Conservation (phyloP, 2,113 vertebrate genomes). For the Bothrops jararaca region DNA sequence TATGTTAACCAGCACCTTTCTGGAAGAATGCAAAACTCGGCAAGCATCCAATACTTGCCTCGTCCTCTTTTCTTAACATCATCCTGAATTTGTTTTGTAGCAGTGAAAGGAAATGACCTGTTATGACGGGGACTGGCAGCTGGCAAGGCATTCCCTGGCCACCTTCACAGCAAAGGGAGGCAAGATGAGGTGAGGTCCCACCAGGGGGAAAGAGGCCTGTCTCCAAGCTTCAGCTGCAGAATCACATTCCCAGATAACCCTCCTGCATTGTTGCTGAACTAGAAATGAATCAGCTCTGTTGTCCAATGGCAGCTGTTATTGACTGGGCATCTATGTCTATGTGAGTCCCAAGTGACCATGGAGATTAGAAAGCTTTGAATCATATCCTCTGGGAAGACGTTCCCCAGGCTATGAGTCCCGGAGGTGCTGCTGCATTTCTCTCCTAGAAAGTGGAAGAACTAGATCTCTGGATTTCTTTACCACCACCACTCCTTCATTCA, state of each 20-base stretch:
- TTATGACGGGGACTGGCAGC: neutral
- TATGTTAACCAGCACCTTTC: neutral
- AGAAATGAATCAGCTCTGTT: neutral
- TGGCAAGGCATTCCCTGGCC: neutral
- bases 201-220: neutral
- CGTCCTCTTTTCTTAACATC: neutral
- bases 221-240: neutral
- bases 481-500: neutral
- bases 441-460: neutral
- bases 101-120: neutral
- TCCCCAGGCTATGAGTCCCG: neutral
- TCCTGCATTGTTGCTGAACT: neutral
- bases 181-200: neutral
- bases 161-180: neutral
- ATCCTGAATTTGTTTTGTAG: neutral
- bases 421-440: neutral
- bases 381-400: neutral
- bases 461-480: neutral
- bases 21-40: neutral
- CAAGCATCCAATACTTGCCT: neutral
- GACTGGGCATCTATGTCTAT: neutral
- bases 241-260: neutral
- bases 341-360: neutral
- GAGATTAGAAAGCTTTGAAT: neutral
- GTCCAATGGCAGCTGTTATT: neutral